Percentiles rank a stretch among this genome's conserved stretches.
Conservation (phyloP, 2,888 invertebrate species). For the Invenusta paracnida region DNA sequence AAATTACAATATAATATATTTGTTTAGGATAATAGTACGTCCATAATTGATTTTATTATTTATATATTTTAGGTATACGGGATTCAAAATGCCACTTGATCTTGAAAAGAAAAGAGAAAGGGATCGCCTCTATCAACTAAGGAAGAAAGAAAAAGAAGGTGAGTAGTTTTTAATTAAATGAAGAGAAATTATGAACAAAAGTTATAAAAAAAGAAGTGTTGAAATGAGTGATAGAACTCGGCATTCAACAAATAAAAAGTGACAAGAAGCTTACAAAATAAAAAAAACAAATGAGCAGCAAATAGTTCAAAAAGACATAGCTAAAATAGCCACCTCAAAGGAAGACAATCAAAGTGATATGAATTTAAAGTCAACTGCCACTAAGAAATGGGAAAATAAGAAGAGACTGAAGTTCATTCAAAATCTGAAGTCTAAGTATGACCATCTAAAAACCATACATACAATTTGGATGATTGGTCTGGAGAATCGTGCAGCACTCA, state of each 20-base stretch:
- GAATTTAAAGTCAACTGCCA: neutral
- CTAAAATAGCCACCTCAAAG: neutral
- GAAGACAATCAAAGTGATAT: neutral
- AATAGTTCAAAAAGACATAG: neutral
- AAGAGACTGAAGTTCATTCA: neutral
- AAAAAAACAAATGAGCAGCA: neutral
- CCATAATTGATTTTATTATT: neutral
- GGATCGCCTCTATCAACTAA: neutral
- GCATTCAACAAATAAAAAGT: neutral
- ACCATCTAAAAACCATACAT: neutral
- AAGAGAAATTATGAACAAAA: neutral
- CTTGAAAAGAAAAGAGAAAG: neutral
- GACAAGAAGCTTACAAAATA: neutral
- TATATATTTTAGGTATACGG: neutral
- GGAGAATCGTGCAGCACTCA: neutral
- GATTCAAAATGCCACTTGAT: neutral
- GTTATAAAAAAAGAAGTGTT: neutral
- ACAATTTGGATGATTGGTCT: neutral
- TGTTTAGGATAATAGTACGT: neutral
- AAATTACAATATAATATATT: neutral
- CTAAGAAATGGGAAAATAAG: neutral
- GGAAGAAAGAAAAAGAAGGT: neutral
- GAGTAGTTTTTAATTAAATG: neutral
- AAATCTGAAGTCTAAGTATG: neutral
- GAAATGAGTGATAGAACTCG: neutral